Conservation (phyloP, 2,797 vertebrate genomes). For the Gymnodraco acuticeps region DNA sequence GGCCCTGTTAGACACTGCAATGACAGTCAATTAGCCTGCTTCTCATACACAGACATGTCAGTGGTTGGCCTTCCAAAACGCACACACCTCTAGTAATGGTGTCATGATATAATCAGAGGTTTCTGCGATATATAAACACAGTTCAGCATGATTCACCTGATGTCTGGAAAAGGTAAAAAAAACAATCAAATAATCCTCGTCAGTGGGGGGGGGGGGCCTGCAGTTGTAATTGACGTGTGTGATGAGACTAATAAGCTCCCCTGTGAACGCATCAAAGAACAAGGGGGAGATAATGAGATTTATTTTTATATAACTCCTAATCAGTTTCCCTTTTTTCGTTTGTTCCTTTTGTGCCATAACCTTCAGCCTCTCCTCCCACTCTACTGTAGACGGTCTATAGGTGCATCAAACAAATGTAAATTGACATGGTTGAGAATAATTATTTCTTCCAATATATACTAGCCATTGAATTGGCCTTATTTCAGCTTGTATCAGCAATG, state of each 20-base stretch:
- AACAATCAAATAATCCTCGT: conserved; percentile 50
- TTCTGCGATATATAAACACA: conserved; percentile 40
- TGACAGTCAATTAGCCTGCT: conserved; percentile 60
- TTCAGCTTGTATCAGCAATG: conserved; percentile 4
- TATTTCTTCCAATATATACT: conserved; percentile 7
- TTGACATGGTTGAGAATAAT: conserved; percentile 11
- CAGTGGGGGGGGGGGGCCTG: conserved; percentile 41
- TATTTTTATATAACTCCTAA: conserved; percentile 75
- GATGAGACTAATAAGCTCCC: conserved; percentile 84
- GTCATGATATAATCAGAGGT: conserved; percentile 44
- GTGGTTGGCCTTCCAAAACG: conserved; percentile 46
- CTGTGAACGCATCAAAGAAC: conserved; percentile 82
- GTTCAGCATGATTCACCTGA: conserved; percentile 48
- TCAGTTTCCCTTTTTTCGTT: conserved; percentile 55
- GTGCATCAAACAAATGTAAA: conserved; percentile 9
- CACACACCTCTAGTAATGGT: conserved; percentile 49
- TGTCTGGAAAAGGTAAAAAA: conserved; percentile 55
- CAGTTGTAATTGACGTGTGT: conserved; percentile 76
- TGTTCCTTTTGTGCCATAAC: conserved; percentile 46
- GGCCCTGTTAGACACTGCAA: conserved; percentile 29
- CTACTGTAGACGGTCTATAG: not conserved
- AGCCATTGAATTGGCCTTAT: conserved; percentile 24
- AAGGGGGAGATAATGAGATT: conserved; percentile 77
- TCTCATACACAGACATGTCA: conserved; percentile 27
- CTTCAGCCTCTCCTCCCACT: conserved; percentile 47